Percentiles rank a stretch among this genome's conserved stretches.
Conservation (phyloP, 2,797 vertebrate species). For the Spinibarbus caldwelli region DNA sequence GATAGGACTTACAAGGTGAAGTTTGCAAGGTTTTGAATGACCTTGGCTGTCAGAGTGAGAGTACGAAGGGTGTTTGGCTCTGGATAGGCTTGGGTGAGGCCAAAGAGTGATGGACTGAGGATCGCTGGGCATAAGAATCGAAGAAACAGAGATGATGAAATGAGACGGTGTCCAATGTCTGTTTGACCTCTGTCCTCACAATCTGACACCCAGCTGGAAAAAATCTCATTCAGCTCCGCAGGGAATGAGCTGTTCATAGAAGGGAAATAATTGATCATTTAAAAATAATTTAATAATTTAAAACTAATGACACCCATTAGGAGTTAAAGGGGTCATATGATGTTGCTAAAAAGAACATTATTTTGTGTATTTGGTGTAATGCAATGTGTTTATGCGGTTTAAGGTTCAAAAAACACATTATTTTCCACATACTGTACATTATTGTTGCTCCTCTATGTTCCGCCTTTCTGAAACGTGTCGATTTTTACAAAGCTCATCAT, state of each 20-base stretch:
- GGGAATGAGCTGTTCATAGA: slow-evolving; percentile 83
- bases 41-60: slow-evolving; percentile 93
- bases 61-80: slow-evolving; percentile 83
- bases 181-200: slow-evolving; percentile 79
- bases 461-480: no score
- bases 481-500: no score
- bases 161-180: slow-evolving; percentile 86
- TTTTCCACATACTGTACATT: no score
- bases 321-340: no score
- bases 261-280: slow-evolving; percentile 12
- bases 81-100: slow-evolving; percentile 87
- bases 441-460: no score
- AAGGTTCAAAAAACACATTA: no score
- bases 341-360: no score
- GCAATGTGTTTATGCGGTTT: no score
- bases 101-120: slow-evolving; percentile 93
- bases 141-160: slow-evolving; percentile 94
- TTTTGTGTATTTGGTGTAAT: no score
- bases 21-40: slow-evolving; percentile 96
- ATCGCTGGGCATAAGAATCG: slow-evolving; percentile 93
- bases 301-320: background rate
- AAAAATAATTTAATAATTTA: background rate
- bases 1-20: slow-evolving; percentile 82
- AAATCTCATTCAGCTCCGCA: slow-evolving; percentile 86
- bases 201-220: slow-evolving; percentile 86